phyloP scores from a whole-genome alignment of 2,797 vertebrate species.

The Enteromius argenteus region DNA sequence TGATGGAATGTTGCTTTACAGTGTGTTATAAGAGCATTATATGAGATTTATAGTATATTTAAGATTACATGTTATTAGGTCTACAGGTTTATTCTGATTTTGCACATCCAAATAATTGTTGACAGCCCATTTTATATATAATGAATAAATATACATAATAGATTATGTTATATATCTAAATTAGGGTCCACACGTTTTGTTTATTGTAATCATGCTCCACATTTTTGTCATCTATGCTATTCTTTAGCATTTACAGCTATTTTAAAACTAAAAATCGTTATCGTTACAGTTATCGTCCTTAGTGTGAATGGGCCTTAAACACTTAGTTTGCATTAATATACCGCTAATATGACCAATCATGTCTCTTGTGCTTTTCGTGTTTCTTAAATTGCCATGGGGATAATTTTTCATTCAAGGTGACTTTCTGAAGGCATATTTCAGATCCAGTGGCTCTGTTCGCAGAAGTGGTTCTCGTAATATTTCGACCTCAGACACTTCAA shows the following conservation, averaged over 20 bases:
- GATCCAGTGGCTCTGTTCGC: background rate
- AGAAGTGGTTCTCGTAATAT: background rate
- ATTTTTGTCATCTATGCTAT: background rate
- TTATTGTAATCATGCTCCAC: background rate
- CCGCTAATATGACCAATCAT: background rate
- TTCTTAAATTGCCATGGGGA: background rate
- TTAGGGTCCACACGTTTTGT: background rate
- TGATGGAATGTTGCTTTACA: background rate
- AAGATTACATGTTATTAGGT: background rate
- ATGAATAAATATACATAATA: too few species aligned
- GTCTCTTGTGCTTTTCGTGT: background rate
- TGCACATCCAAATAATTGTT: too few species aligned
- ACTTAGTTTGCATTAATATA: background rate
- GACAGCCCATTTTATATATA: too few species aligned
- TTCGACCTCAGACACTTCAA: background rate
- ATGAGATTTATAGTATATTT: background rate
- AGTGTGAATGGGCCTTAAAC: background rate
- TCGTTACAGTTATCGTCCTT: background rate
- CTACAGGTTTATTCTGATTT: background rate
- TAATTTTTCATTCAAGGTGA: slow-evolving; percentile 7
- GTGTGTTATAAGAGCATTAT: background rate
- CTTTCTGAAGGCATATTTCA: slow-evolving; percentile 14
- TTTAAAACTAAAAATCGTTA: background rate
- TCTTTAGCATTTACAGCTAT: too few species aligned
- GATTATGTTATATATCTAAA: too few species aligned